Conservation (phyloP, 2,113 vertebrate genomes). For the Mesocricetus auratus region DNA sequence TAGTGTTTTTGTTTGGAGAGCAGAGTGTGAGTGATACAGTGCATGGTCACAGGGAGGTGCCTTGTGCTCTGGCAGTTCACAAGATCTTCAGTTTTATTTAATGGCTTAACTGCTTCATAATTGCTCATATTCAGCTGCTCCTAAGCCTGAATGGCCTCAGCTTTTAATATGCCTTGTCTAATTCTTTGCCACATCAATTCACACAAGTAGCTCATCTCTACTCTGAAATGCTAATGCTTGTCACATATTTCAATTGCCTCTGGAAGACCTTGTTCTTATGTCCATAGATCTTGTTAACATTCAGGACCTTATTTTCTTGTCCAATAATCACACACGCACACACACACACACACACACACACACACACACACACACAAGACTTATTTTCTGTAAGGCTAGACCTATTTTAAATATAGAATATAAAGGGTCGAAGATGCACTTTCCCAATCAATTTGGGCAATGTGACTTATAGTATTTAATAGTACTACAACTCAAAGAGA, state of each 20-base stretch:
- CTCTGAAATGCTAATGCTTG: slow-evolving; percentile 87
- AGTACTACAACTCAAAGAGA: not conserved
- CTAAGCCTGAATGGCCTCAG: slow-evolving; percentile 85
- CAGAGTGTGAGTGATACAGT: not conserved
- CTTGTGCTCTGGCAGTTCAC: slow-evolving; percentile 72
- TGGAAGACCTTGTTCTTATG: slow-evolving; percentile 84
- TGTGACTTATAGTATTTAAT: slow-evolving; percentile 28
- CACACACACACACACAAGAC: not conserved
- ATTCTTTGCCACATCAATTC: slow-evolving; percentile 88
- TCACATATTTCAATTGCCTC: slow-evolving; percentile 86
- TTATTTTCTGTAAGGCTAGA: slow-evolving; percentile 62
- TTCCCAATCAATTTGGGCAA: not conserved
- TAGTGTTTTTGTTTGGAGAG: slow-evolving; percentile 72
- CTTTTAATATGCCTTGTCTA: slow-evolving; percentile 88
- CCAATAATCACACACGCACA: slow-evolving; percentile 48
- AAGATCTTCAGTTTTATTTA: slow-evolving; percentile 84
- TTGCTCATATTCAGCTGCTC: slow-evolving; percentile 85
- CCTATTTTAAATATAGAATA: slow-evolving; percentile 50
- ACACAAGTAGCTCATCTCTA: slow-evolving; percentile 82
- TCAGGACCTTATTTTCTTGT: slow-evolving; percentile 85
- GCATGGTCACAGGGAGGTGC: slow-evolving; percentile 75
- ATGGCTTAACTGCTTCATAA: slow-evolving; percentile 87
- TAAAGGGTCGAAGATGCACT: slow-evolving; percentile 25
- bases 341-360: not conserved
- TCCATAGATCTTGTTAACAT: slow-evolving; percentile 87